A percentile compares a stretch with the other conserved stretches of the same genome.
Conservation (phyloP, 2,797 vertebrate species). For the Esox masquinongy region DNA sequence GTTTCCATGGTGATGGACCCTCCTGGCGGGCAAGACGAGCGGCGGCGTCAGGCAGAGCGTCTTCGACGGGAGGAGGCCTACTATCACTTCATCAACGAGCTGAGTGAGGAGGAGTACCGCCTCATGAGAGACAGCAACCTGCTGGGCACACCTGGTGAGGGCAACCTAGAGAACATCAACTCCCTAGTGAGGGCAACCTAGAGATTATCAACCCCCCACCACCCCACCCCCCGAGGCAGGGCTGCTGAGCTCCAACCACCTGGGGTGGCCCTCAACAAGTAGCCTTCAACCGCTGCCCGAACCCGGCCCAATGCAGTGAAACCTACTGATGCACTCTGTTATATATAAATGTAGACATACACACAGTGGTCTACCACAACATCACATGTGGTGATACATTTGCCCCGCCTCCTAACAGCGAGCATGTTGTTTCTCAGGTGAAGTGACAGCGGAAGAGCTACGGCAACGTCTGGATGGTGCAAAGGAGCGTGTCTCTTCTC, state of each 20-base stretch:
- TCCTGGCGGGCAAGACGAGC: slow-evolving; percentile 84
- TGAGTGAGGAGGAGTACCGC: slow-evolving; percentile 93
- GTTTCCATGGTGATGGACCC: slow-evolving; percentile 81
- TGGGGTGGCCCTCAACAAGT: background rate
- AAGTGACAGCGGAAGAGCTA: slow-evolving; percentile 93
- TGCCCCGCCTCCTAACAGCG: background rate
- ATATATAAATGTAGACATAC: background rate
- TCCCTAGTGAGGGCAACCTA: slow-evolving; percentile 40
- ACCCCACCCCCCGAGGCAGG: background rate
- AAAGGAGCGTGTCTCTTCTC: slow-evolving; percentile 85
- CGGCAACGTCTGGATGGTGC: slow-evolving; percentile 87
- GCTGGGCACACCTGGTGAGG: slow-evolving; percentile 91
- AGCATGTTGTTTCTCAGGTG: slow-evolving; percentile 73
- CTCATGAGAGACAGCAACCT: slow-evolving; percentile 95
- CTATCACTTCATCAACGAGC: slow-evolving; percentile 94
- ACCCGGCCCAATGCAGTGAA: background rate
- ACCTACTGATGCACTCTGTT: background rate
- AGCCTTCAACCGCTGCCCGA: background rate
- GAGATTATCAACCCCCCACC: background rate
- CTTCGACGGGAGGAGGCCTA: slow-evolving; percentile 95
- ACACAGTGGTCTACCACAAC: background rate
- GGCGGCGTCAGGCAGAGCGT: slow-evolving; percentile 89
- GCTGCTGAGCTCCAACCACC: background rate
- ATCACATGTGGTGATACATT: background rate
- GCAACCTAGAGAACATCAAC: slow-evolving; percentile 4